Evolutionary conservation across 2,888 invertebrate genomes (phyloP), one percentile per base, ranked within the genome.

Genomic region (Rhogogaster chlorosoma): DNA sequence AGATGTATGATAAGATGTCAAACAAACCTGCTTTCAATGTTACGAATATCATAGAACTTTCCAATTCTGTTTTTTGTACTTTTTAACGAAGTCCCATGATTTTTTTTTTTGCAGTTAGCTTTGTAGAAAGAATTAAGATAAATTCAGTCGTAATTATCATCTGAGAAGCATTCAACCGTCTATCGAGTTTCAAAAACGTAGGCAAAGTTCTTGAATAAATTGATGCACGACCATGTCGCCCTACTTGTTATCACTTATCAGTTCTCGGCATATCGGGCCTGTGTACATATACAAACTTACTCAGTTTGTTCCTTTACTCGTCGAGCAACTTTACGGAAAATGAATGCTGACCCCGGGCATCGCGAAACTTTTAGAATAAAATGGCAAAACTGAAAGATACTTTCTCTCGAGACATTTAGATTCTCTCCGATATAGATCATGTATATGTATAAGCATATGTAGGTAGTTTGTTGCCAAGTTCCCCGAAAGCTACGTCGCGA

Each of bases 261-360:
- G 67, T 67, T 32, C 67, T 29, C 32, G 29, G 67, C 0, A 12
- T 67, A 67, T 29, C 32, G 1, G 5, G 32, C 32, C 18, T 32
- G 10, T 61, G 26, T 67, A 32, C n/a, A n/a, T n/a, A n/a, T n/a
- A n/a, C n/a, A n/a, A n/a, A n/a, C 61, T 67, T 67, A 32, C 32
- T 18, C 61, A 71, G 42, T 71, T 38, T 38, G 2, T 2, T 6
- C 36, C 4, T 36, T n/a, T n/a, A 5, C 71, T 71, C 38, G 71
- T 36, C 71, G 38, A 38, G 18, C 3, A 71, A 71, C 42, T 71
- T 71, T 38, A 4, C 22, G 42, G 22, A 38, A 22, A 71, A 71
- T 42, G 26, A 18, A 18, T 36, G 71, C 42, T 36, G 71, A 71
- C 71, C 71, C 71, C 71, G 38, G n/a, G 71, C 71, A 71, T 71